Evolutionary conservation across 2,888 invertebrate species (phyloP).

Genomic region (Apodemia duryi): DNA sequence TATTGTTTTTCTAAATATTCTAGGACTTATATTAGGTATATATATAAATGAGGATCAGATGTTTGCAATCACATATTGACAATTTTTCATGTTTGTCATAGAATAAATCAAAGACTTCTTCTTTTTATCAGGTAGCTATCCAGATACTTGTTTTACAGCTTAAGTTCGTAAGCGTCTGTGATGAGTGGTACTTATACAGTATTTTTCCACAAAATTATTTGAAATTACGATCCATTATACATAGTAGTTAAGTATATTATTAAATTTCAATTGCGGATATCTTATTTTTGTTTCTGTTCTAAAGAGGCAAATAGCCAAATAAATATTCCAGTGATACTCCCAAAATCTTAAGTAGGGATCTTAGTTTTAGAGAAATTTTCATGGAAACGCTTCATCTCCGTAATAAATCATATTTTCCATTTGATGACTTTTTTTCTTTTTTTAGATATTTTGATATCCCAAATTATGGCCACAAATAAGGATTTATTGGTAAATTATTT

Average conservation of each 20-base stretch:
- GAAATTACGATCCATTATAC: too few relatives aligned
- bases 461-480: conserved; percentile 10
- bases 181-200: too few relatives aligned
- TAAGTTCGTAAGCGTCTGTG: too few relatives aligned
- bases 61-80: conserved; percentile 2
- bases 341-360: conserved; percentile 7
- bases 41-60: not conserved
- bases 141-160: too few relatives aligned
- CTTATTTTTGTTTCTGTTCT: too few relatives aligned
- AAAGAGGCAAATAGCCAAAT: too few relatives aligned
- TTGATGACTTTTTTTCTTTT: conserved; percentile 7
- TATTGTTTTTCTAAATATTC: conserved; percentile 3
- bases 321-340: conserved; percentile 3
- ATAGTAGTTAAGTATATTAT: too few relatives aligned
- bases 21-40: not conserved
- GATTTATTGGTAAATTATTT: conserved; percentile 1
- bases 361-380: conserved; percentile 12
- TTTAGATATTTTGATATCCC: not conserved
- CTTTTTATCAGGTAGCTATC: too few relatives aligned
- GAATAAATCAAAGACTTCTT: not conserved
- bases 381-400: conserved; percentile 3
- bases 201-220: too few relatives aligned
- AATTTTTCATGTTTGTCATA: conserved; percentile 3
- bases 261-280: too few relatives aligned
- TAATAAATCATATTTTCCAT: conserved; percentile 10